These are phyloP conservation scores for Pantala flavescens DNA, from an alignment of 1,140 invertebrate genomes.

Conservation along the genomic window DNA sequence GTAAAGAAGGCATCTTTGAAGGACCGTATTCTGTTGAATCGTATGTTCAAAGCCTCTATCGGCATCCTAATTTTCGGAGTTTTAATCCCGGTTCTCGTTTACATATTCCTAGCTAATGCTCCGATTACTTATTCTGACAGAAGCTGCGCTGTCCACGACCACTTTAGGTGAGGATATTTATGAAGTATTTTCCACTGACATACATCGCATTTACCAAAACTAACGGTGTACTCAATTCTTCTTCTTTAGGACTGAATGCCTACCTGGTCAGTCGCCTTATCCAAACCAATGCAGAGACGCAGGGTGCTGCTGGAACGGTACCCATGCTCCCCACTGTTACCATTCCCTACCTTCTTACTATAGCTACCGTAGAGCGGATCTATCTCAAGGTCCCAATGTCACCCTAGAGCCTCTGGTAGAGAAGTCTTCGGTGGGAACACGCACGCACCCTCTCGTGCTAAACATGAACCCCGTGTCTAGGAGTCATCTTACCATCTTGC, in stretches of 20 bases:
- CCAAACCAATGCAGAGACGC: constrained; percentile 19
- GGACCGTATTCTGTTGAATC: neutral
- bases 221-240: too few relatives aligned
- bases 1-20: neutral
- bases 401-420: constrained; percentile 10
- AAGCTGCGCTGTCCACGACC: neutral
- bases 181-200: too few relatives aligned
- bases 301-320: constrained; percentile 25
- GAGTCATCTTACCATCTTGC: constrained; percentile 16
- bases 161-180: neutral
- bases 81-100: neutral
- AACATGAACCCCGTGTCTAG: constrained; percentile 12
- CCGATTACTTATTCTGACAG: neutral
- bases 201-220: too few relatives aligned
- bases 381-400: neutral
- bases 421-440: constrained; percentile 17
- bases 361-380: constrained; percentile 21
- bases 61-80: neutral
- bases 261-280: neutral
- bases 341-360: constrained; percentile 25
- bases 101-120: neutral
- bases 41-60: neutral
- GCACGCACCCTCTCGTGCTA: neutral
- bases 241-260: constrained; percentile 5
- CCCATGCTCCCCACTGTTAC: constrained; percentile 20